Base-by-base conservation (phyloP, 1,140 invertebrate species). In the Teleogryllus occipitalis region DNA sequence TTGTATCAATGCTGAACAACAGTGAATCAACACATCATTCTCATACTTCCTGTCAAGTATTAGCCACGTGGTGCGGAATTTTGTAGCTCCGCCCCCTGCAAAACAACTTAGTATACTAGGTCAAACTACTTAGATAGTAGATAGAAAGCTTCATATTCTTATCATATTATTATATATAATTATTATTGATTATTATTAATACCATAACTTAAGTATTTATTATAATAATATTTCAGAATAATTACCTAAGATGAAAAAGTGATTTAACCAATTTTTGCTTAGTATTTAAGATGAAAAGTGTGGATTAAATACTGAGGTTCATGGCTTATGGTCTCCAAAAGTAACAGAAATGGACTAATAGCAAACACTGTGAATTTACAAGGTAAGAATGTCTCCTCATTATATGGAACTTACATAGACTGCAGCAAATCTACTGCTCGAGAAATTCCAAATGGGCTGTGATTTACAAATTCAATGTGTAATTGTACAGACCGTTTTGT, bases 361-460 rank as follows among this genome's bases (percentile, higher is more conserved):
- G 47, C 75, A 76, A 18, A 47, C 39, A n/a, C 75, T 46, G 75
- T 14, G 7, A 15, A 76, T 39, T 18, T 39, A 76, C 46, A 46
- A n/a, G 47, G 75, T n/a, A 76, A 39, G 47, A 39, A 76, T 75
- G 46, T 75, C 46, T 27, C 46, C 27, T 76, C 14, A 12, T 39
- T 21, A 47, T 77, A 49, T 48, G 48, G 21, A 21, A 21, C 76
- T 10, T 77, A 48, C 39, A 21, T 77, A 49, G 47, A 49, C n/a
- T 78, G 78, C 73, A 79, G 73, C 73, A 77, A 54, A 74, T 74
- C n/a, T 77, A 80, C 76, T 14, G 79, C 84, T 86, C 85, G 86
- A 86, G 85, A 90, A 90, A 90, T 90, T 90, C 89, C 89, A 90
- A 90, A 90, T 90, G 89, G 89, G 89, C 90, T 90, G 90, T 90